phyloP scores from a whole-genome alignment of 2,888 invertebrate genomes.

The Thalpophila matura region DNA sequence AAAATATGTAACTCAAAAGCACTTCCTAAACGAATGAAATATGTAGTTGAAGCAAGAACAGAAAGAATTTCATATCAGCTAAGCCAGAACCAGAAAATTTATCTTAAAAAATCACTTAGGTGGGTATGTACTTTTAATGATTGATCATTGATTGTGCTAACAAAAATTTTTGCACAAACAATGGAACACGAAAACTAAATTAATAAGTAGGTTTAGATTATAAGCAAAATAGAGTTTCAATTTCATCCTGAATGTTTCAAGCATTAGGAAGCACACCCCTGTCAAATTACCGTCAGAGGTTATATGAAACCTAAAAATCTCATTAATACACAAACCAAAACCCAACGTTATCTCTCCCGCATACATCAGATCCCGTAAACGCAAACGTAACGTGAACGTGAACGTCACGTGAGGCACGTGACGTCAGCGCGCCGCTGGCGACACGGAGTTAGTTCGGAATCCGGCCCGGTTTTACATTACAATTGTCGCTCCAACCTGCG shows the following conservation, averaged over 20 bases:
- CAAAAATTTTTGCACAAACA: no score
- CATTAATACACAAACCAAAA: constrained; percentile 20
- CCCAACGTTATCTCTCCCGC: constrained; percentile 50
- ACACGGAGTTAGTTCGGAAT: constrained; percentile 63
- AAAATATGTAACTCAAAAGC: no score
- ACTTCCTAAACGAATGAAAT: no score
- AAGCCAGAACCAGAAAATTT: no score
- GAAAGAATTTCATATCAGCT: no score
- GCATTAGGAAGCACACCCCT: neutral
- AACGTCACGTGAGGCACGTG: constrained; percentile 53
- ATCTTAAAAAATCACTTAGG: no score
- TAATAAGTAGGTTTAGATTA: no score
- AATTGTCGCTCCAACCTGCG: constrained; percentile 80
- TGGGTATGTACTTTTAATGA: no score
- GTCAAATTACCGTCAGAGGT: neutral
- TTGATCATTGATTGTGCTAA: no score
- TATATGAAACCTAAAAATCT: constrained; percentile 21
- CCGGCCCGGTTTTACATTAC: constrained; percentile 81
- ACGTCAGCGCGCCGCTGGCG: constrained; percentile 46
- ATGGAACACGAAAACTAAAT: no score
- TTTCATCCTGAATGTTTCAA: neutral
- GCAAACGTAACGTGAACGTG: constrained; percentile 51
- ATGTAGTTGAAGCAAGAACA: no score
- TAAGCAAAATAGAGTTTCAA: neutral
- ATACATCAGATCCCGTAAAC: constrained; percentile 49